Conservation (phyloP, 2,888 invertebrate genomes). For the Aphodius sticticus region DNA sequence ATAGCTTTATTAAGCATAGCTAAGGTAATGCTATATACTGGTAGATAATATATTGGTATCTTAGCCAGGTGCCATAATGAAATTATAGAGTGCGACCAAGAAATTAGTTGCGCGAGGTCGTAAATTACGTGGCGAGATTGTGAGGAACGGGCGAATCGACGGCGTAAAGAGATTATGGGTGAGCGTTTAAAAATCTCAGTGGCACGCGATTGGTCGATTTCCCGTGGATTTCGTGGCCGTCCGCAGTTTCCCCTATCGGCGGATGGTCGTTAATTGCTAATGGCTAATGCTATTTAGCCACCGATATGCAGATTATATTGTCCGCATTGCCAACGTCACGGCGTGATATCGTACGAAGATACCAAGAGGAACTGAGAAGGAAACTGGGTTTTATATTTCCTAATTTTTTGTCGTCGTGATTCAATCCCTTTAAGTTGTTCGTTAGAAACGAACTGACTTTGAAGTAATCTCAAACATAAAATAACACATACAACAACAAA, state of each 20-base stretch:
- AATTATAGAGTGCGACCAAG: neutral
- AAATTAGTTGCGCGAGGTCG: neutral
- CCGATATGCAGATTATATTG: slow-evolving; percentile 4
- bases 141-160: neutral
- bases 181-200: neutral
- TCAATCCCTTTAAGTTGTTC: too few species aligned
- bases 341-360: neutral
- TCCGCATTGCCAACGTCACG: neutral
- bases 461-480: neutral
- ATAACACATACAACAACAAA: too few species aligned
- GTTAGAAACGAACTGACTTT: neutral
- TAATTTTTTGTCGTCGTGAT: too few species aligned
- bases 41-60: neutral
- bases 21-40: too few species aligned
- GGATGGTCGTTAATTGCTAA: slow-evolving; percentile 4
- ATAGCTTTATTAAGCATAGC: too few species aligned
- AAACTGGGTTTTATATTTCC: too few species aligned
- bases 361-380: neutral
- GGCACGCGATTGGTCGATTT: neutral
- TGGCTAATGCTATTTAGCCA: slow-evolving; percentile 4
- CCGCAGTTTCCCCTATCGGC: slow-evolving; percentile 4
- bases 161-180: neutral
- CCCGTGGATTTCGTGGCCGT: neutral
- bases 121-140: neutral
- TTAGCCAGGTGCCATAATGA: neutral